A percentile compares a stretch with the other conserved stretches of the same genome.
phyloP scores from a whole-genome alignment of 2,113 vertebrate species.

The Hypomesus transpacificus region DNA sequence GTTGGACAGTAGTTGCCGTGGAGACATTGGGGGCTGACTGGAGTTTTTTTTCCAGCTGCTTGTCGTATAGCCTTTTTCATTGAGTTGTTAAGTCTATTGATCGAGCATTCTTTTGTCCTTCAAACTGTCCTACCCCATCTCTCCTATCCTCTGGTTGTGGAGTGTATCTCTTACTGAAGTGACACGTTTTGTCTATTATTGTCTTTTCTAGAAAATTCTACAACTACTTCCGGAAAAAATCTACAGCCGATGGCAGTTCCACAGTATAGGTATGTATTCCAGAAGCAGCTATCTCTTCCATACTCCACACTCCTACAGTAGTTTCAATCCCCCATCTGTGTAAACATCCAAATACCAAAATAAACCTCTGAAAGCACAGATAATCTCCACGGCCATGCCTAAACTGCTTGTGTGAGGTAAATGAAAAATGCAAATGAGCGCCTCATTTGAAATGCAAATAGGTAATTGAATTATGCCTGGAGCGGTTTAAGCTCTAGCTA shows the following conservation, averaged over 20 bases:
- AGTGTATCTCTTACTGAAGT: no score
- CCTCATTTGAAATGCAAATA: slow-evolving; percentile 72
- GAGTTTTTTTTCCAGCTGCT: no score
- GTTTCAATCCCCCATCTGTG: not conserved
- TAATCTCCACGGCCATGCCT: slow-evolving; percentile 40
- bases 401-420: slow-evolving; percentile 51
- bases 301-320: not conserved
- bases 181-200: slow-evolving; percentile 43
- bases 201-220: slow-evolving; percentile 86
- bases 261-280: slow-evolving; percentile 92
- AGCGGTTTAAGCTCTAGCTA: slow-evolving; percentile 51
- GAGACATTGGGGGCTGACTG: no score
- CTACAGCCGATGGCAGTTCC: slow-evolving; percentile 98
- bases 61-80: no score
- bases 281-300: no score
- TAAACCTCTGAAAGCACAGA: slow-evolving; percentile 29
- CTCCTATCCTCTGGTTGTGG: no score
- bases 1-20: no score
- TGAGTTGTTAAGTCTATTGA: no score
- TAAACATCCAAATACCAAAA: slow-evolving; percentile 23
- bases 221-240: slow-evolving; percentile 97
- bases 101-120: no score
- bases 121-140: no score
- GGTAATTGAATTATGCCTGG: slow-evolving; percentile 65
- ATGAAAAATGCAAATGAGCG: slow-evolving; percentile 67